Evolutionary conservation across 35 echinoderm and acorn worm genomes (phyloP).

Genomic region (Apostichopus parvimensis): DNA sequence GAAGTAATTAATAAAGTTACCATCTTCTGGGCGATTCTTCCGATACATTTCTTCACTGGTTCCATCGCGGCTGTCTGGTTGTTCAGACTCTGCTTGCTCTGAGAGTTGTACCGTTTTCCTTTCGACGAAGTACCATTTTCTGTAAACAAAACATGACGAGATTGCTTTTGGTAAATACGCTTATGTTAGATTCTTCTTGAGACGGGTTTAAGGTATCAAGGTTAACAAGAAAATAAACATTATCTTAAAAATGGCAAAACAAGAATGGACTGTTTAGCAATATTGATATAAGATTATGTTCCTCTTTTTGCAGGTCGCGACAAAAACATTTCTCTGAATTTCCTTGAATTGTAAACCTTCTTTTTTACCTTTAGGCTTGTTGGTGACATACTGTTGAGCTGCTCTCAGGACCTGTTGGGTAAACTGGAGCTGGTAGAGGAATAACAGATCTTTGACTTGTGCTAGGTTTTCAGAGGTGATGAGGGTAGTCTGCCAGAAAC

Average conservation of each 20-base stretch:
- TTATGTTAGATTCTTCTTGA: no score
- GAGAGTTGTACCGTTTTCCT: constrained; percentile 24
- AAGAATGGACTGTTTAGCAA: no score
- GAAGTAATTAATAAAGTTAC: not conserved
- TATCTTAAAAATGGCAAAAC: no score
- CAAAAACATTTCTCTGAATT: no score
- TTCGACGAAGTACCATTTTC: constrained; percentile 47
- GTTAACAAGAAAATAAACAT: no score
- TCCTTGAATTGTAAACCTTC: no score
- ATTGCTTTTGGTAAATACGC: no score
- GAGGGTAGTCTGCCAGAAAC: not conserved
- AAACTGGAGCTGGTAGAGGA: constrained; percentile 36
- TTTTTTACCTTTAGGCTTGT: constrained; percentile 40
- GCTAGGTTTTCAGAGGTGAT: constrained; percentile 32
- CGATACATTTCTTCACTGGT: constrained; percentile 26
- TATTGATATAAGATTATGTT: no score
- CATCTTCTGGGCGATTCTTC: constrained; percentile 31
- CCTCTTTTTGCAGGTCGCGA: no score
- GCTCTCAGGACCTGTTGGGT: constrained; percentile 15
- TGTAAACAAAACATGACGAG: not conserved
- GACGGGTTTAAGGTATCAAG: no score
- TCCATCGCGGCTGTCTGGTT: constrained; percentile 2
- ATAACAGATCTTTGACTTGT: constrained; percentile 37
- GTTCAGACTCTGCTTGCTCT: constrained; percentile 5
- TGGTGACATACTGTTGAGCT: constrained; percentile 38